Evolutionary conservation across 2,888 invertebrate species (phyloP).

Genomic region (Megamerina dolium): DNA sequence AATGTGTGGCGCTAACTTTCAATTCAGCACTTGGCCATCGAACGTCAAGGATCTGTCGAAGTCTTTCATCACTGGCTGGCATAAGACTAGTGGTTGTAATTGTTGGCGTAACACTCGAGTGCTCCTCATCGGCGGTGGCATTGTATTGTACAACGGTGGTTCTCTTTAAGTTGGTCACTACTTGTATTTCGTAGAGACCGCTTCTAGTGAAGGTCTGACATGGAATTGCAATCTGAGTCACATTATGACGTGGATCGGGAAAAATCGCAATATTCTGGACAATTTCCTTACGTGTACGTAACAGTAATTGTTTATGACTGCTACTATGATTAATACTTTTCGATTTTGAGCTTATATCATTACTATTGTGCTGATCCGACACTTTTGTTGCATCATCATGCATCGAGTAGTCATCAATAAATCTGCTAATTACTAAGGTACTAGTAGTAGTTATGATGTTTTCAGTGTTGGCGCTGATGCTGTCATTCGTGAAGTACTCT

Average conservation of each 20-base stretch:
- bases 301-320: conserved; percentile 20
- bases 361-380: conserved; percentile 5
- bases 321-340: background rate
- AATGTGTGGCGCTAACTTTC: conserved; percentile 66
- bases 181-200: conserved; percentile 44
- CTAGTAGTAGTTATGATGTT: conserved; percentile 42
- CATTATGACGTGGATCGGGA: conserved; percentile 43
- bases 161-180: conserved; percentile 37
- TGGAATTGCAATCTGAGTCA: conserved; percentile 43
- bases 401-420: conserved; percentile 36
- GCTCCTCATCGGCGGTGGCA: too few relatives aligned
- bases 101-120: conserved; percentile 15
- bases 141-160: conserved; percentile 17
- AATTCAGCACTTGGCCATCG: conserved; percentile 74
- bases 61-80: conserved; percentile 40
- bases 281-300: conserved; percentile 38
- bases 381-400: too few relatives aligned
- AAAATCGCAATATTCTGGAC: conserved; percentile 41
- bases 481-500: conserved; percentile 25
- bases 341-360: background rate
- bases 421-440: conserved; percentile 46
- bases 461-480: conserved; percentile 23
- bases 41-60: conserved; percentile 61
- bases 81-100: conserved; percentile 36
- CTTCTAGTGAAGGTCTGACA: conserved; percentile 44